Conservation (phyloP, 2,797 vertebrate species). For the Ctenopoma kingsleyae region DNA sequence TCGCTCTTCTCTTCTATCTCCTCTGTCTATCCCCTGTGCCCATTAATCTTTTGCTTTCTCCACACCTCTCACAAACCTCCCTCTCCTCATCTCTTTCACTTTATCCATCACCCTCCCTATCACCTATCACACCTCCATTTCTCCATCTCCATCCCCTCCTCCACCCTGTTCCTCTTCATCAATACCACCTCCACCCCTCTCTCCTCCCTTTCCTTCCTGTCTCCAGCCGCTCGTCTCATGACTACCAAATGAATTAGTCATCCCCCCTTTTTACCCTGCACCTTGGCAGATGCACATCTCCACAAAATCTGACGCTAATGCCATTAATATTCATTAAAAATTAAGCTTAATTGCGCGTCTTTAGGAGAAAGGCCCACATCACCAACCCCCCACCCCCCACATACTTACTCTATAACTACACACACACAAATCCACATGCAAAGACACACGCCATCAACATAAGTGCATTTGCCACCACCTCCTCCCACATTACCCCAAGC, state of each 20-base stretch:
- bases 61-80: constrained; percentile 14
- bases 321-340: constrained; percentile 91
- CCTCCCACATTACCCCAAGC: constrained; percentile 33
- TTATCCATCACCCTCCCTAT: constrained; percentile 10
- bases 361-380: constrained; percentile 68
- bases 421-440: neutral
- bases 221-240: constrained; percentile 72
- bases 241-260: constrained; percentile 85
- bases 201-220: constrained; percentile 24
- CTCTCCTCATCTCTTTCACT: constrained; percentile 14
- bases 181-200: constrained; percentile 45
- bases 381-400: neutral
- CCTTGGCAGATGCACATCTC: constrained; percentile 85
- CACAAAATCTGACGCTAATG: constrained; percentile 85
- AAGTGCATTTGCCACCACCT: constrained; percentile 27
- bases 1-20: neutral
- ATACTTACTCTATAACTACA: constrained; percentile 6
- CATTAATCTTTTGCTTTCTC: constrained; percentile 23
- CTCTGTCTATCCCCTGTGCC: constrained; percentile 20
- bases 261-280: constrained; percentile 62
- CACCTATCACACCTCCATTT: constrained; percentile 14
- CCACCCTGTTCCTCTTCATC: constrained; percentile 42
- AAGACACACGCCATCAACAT: constrained; percentile 25
- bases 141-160: constrained; percentile 29
- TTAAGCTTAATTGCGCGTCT: constrained; percentile 87